Evolutionary conservation across 1,140 invertebrate species (phyloP).

Genomic region (Aphelenchoides avenae): DNA sequence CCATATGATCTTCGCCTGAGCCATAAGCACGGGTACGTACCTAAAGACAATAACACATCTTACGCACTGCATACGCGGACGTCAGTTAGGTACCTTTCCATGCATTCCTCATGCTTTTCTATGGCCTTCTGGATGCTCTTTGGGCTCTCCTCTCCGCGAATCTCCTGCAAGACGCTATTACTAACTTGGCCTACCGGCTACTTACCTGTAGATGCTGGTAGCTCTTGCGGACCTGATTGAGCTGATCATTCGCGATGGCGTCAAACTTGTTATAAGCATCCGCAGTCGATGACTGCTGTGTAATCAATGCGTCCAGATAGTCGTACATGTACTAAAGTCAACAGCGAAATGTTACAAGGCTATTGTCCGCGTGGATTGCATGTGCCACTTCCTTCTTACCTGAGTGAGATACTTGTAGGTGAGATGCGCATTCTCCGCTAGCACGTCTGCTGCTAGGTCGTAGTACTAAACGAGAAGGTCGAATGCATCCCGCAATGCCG

Average conservation of each 20-base stretch:
- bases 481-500: neutral
- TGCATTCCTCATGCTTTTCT: conserved; percentile 25
- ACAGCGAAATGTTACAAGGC: conserved; percentile 14
- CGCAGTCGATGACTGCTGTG: conserved; percentile 90
- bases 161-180: conserved; percentile 20
- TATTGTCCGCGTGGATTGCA: conserved; percentile 3
- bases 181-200: conserved; percentile 13
- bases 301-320: conserved; percentile 84
- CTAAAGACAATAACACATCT: conserved; percentile 61
- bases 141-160: conserved; percentile 29
- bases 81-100: conserved; percentile 45
- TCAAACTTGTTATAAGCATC: conserved; percentile 96
- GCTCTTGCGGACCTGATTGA: conserved; percentile 85
- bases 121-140: conserved; percentile 37
- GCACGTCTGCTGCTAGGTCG: conserved; percentile 91
- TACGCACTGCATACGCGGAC: too few relatives aligned
- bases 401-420: conserved; percentile 91
- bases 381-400: conserved; percentile 60
- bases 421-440: conserved; percentile 93
- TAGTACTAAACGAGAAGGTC: conserved; percentile 70
- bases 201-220: conserved; percentile 76
- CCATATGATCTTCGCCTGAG: conserved; percentile 98
- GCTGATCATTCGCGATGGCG: conserved; percentile 83
- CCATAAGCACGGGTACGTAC: conserved; percentile 90
- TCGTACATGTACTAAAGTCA: conserved; percentile 69